Evolutionary conservation across 2,888 invertebrate genomes (phyloP).

Genomic region (Phaonia tiefii): DNA sequence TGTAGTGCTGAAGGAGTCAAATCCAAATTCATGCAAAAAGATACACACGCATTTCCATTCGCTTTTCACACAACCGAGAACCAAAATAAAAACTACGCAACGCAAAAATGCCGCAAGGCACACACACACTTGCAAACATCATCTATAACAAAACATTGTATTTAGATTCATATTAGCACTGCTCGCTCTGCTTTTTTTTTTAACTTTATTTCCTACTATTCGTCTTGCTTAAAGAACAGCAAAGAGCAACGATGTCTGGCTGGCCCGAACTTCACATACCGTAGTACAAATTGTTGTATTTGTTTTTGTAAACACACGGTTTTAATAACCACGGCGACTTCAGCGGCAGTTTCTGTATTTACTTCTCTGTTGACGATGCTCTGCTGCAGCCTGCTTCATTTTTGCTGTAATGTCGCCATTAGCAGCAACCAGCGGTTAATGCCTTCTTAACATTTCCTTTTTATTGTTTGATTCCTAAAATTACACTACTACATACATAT

Average conservation of each 20-base stretch:
- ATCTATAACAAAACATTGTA: constrained; percentile 1
- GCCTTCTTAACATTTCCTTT: constrained; percentile 63
- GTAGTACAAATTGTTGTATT: background rate
- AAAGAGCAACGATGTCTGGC: constrained; percentile 50
- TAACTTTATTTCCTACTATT: background rate
- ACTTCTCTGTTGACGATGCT: constrained; percentile 35
- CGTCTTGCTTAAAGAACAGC: background rate
- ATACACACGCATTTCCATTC: background rate
- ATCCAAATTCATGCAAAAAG: background rate
- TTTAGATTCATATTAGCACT: constrained; percentile 11
- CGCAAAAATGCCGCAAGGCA: constrained; percentile 29
- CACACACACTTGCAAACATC: constrained; percentile 15
- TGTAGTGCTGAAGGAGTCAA: background rate
- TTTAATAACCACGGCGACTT: too few relatives aligned
- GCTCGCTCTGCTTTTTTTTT: background rate
- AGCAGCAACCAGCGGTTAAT: constrained; percentile 61
- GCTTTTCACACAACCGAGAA: background rate
- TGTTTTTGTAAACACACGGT: too few relatives aligned
- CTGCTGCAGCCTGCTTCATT: too few relatives aligned
- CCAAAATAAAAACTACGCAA: constrained; percentile 41
- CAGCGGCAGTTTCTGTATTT: constrained; percentile 14
- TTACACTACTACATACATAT: constrained; percentile 7
- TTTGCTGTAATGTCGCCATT: constrained; percentile 4
- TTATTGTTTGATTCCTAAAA: constrained; percentile 44
- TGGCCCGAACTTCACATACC: constrained; percentile 40